phyloP scores from a whole-genome alignment of 2,113 vertebrate genomes.

The Elaphurus davidianus region DNA sequence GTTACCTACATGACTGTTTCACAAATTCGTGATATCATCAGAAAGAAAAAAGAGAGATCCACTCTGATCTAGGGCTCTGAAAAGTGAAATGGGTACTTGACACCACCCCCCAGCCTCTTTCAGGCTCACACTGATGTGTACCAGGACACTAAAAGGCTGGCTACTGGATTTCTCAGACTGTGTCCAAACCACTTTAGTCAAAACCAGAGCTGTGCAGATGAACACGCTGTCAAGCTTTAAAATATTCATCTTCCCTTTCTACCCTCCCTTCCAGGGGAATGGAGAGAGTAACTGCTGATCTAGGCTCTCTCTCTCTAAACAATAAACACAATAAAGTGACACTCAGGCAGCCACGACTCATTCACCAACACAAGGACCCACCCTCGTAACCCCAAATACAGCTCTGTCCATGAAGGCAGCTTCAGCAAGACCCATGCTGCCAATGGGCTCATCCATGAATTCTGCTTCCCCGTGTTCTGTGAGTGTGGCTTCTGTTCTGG shows the following conservation, averaged over 20 bases:
- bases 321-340: neutral
- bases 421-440: neutral
- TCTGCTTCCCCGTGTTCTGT: neutral
- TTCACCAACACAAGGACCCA: neutral
- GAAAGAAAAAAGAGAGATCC: neutral
- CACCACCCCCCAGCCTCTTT: neutral
- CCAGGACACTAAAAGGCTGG: neutral
- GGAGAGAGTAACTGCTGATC: neutral
- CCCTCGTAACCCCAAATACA: neutral
- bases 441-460: neutral
- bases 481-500: neutral
- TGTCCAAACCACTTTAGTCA: neutral
- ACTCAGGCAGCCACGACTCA: neutral
- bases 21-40: neutral
- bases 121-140: neutral
- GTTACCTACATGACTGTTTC: neutral
- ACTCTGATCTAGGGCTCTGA: neutral
- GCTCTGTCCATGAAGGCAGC: neutral
- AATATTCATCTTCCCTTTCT: slow-evolving; percentile 17
- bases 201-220: neutral
- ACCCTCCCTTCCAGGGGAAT: neutral
- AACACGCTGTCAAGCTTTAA: neutral
- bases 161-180: neutral
- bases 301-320: neutral
- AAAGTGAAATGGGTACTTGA: neutral